A percentile compares a stretch with the other conserved stretches of the same genome.
Conservation (phyloP, 2,888 invertebrate species). For the Trachelus troglodyta region DNA sequence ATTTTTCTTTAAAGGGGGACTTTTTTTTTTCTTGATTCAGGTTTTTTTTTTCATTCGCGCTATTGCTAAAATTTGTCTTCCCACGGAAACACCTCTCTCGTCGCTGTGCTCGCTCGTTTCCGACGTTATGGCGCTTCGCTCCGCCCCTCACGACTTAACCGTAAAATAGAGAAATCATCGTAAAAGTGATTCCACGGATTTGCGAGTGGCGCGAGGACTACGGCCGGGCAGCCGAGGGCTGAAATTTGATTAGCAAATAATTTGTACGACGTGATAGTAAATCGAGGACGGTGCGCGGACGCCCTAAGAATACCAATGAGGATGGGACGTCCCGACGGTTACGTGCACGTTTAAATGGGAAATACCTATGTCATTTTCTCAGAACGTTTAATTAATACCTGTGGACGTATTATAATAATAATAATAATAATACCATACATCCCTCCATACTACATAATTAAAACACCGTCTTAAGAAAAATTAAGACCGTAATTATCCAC, state of each 20-base stretch:
- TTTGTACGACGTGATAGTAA: conserved; percentile 65
- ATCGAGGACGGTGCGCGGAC: conserved; percentile 52
- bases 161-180: conserved; percentile 64
- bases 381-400: background rate
- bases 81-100: background rate
- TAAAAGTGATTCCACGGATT: conserved; percentile 37
- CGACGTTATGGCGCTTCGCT: conserved; percentile 31
- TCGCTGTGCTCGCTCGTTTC: background rate
- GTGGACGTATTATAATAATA: too few relatives aligned
- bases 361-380: background rate
- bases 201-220: background rate
- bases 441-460: too few relatives aligned
- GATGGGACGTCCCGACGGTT: conserved; percentile 48
- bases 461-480: too few relatives aligned
- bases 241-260: conserved; percentile 67
- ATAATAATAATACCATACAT: background rate
- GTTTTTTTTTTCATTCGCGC: background rate
- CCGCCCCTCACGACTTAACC: conserved; percentile 55
- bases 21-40: background rate
- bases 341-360: conserved; percentile 18
- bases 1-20: too few relatives aligned
- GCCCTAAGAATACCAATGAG: conserved; percentile 66
- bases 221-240: conserved; percentile 22
- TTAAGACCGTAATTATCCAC: too few relatives aligned
- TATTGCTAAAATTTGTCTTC: background rate